Percentiles rank a stretch among this genome's conserved stretches.
Evolutionary conservation across 2,113 vertebrate genomes (phyloP).

Genomic region (Clarias gariepinus): DNA sequence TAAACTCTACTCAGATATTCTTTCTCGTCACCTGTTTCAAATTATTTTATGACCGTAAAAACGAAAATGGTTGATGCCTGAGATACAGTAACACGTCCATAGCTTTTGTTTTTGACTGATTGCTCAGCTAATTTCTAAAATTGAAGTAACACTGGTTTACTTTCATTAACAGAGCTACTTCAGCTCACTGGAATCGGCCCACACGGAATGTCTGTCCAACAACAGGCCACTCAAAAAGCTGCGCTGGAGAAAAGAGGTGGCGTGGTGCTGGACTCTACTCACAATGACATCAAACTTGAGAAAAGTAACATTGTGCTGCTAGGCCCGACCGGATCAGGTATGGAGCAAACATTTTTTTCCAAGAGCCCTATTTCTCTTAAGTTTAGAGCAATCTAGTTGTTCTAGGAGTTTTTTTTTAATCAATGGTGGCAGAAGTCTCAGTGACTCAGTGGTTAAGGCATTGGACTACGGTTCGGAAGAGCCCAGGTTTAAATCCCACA

Average conservation of each 20-base stretch:
- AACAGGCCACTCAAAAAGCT: conserved; percentile 81
- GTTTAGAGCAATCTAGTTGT: not conserved
- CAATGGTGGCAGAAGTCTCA: not conserved
- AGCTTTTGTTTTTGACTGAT: not conserved
- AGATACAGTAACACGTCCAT: not conserved
- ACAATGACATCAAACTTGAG: conserved; percentile 85
- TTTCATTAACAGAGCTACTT: conserved; percentile 77
- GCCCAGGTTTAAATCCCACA: too few relatives aligned
- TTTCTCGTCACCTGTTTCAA: not conserved
- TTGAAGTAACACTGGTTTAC: not conserved
- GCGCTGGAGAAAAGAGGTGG: conserved; percentile 84
- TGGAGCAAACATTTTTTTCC: conserved; percentile 19
- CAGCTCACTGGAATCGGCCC: conserved; percentile 88
- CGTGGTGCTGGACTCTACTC: conserved; percentile 81
- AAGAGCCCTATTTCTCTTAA: not conserved
- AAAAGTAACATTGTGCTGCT: conserved; percentile 91
- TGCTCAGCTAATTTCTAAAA: not conserved
- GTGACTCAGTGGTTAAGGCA: too few relatives aligned
- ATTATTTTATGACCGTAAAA: not conserved
- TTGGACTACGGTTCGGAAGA: too few relatives aligned
- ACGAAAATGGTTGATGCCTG: not conserved
- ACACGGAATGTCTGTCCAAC: conserved; percentile 87
- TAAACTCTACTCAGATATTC: not conserved
- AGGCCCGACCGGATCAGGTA: conserved; percentile 89
- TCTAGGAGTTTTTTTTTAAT: not conserved